Evolutionary conservation across 1,140 invertebrate species (phyloP), one percentile per base, ranked within the genome.

Genomic region (Drosophila seguyi): DNA sequence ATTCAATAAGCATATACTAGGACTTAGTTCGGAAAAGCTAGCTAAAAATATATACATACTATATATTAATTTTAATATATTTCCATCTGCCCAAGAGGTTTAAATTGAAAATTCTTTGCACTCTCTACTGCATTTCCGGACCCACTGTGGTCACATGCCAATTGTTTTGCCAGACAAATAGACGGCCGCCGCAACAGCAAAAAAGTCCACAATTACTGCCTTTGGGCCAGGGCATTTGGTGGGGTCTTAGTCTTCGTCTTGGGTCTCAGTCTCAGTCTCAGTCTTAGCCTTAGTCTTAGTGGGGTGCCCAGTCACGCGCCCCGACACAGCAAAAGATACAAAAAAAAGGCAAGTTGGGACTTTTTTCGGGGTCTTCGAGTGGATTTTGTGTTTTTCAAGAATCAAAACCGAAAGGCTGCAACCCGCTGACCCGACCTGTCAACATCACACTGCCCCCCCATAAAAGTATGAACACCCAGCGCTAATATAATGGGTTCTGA

Each of bases 81-180:
- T 36, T n/a, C 10, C 8, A 2, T 16, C 3, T 22, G 7, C 14
- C 18, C 4, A 31, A 52, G 1, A 13, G 6, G 2, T 29, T 50
- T 34, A 8, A 8, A 16, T 11, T 29, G 5, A 5, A 20, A 45
- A 20, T 20, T 16, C 1, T 3, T 4, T 31, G 1, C 16, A 45
- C 3, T 45, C 14, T 18, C 31, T 53, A 5, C 4, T 18, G n/a
- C 62, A 22, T 22, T 93, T 4, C 31, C 42, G 5, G 11, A 7
- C 53, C 68, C 66, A 72, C 53, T 47, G 67, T 73, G 69, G 69
- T 59, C 44, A 45, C 72, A 39, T 58, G 71, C 59, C 73, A 76
- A 76, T 76, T 76, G 73, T 76, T 66, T 66, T 75, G 66, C 75
- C 58, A 78, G 75, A 79, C 75, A 79, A 79, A 79, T 79, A 78